A percentile compares a stretch with the other conserved stretches of the same genome.
These are phyloP conservation scores for Pomatorhinus ruficollis DNA, from an alignment of 2,113 vertebrate species.

Conservation along the genomic window DNA sequence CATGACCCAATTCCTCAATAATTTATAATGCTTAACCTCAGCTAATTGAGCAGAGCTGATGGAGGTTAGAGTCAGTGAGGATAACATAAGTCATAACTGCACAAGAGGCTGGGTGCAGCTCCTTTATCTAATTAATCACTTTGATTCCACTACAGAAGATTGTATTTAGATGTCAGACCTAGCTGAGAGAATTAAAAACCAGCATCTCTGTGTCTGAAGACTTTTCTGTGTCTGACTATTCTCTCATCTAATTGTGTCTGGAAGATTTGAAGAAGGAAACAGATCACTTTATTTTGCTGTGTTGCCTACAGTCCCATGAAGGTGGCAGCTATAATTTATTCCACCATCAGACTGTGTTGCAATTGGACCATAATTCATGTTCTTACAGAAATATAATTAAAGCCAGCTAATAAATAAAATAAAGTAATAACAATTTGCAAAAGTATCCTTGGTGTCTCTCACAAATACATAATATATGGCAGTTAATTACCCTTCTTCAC, in stretches of 20 bases:
- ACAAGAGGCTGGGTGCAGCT: neutral
- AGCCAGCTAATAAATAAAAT: conserved; percentile 51
- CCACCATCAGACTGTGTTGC: neutral
- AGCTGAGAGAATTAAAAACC: neutral
- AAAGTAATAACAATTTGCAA: conserved; percentile 38
- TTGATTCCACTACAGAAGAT: neutral
- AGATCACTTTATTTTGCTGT: neutral
- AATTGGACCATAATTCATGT: neutral
- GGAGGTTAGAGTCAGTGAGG: neutral
- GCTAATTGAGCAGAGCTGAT: conserved; percentile 27
- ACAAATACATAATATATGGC: conserved; percentile 37
- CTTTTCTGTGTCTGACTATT: neutral
- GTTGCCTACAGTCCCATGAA: neutral
- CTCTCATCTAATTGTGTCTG: neutral
- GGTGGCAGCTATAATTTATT: conserved; percentile 28
- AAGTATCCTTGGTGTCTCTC: neutral
- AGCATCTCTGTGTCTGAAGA: neutral
- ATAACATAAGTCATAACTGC: neutral
- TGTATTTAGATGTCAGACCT: neutral
- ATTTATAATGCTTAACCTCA: conserved; percentile 29
- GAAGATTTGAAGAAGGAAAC: neutral
- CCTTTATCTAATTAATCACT: neutral
- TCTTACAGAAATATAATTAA: conserved; percentile 56
- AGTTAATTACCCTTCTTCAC: neutral
- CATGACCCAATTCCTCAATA: neutral